These are phyloP conservation scores for Hephaestus fuliginosus DNA, from an alignment of 2,797 vertebrate genomes.

Conservation along the genomic window DNA sequence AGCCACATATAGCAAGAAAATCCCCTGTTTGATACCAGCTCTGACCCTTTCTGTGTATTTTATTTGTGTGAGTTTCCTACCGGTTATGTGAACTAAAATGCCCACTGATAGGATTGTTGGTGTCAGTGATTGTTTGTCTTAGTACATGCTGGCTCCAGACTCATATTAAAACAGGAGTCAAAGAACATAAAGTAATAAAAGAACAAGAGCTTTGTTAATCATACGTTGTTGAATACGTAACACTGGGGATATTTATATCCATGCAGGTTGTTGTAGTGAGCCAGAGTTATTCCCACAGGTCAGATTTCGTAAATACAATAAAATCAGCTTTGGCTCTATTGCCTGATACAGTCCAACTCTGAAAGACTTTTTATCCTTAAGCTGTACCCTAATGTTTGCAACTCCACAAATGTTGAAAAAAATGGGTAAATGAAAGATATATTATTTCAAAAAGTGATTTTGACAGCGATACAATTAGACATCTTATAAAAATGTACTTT, in stretches of 20 bases:
- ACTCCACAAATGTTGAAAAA: neutral
- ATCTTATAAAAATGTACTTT: neutral
- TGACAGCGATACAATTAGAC: neutral
- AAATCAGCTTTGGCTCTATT: constrained; percentile 11
- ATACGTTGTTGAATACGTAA: neutral
- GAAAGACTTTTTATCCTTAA: constrained; percentile 9
- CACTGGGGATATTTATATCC: constrained; percentile 2
- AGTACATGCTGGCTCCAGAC: neutral
- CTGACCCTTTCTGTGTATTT: neutral
- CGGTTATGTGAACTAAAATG: constrained; percentile 8
- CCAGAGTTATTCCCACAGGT: constrained; percentile 1
- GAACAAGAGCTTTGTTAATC: no score
- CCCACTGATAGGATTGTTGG: constrained; percentile 20
- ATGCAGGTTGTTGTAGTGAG: constrained; percentile 5
- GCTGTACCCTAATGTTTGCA: neutral
- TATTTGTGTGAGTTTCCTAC: neutral
- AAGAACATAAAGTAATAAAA: neutral
- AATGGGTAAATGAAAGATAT: neutral
- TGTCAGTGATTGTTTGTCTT: constrained; percentile 14
- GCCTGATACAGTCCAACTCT: neutral
- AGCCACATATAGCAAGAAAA: no score
- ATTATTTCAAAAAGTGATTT: neutral
- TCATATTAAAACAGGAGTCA: constrained; percentile 11
- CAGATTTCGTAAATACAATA: neutral
- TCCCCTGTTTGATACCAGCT: neutral